Base-by-base conservation (phyloP, 2,797 vertebrate species). In the Pteropus rufus region DNA sequence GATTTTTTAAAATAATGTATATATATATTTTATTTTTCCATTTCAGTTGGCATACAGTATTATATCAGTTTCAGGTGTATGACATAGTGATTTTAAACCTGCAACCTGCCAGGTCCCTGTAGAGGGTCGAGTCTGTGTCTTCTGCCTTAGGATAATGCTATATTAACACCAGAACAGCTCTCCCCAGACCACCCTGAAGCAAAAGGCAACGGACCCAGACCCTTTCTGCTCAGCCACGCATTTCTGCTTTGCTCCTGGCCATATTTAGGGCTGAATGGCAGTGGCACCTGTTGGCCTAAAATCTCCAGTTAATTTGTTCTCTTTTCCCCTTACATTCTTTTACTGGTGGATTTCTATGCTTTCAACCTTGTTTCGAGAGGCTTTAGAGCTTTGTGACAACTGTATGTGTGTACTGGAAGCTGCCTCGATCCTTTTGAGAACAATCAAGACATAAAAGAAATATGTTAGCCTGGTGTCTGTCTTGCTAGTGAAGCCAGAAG, bases 181-280 rank as follows among this genome's bases (percentile, higher is more conserved):
- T 26, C 14, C 23, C 10, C 10, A 11, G 69, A 14, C 80, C 19
- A 15, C 12, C 0, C 4, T 0, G n/a, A 44, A 49, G 15, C 24
- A 5, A 69, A 24, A 60, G 23, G 34, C 39, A 29, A 12, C 0
- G 23, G 56, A 36, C 58, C 58, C 58, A 12, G 11, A 29, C 58
- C 10, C 24, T 26, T 39, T 18, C 0, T 1, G 9, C 49, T 36
- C n/a, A 0, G 24, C 77, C 29, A 1, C 14, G n/a, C 0, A 0
- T 7, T 60, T 29, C 73, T 12, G n/a, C 62, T 60, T 23, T 11
- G 7, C 29, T 58, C 21, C 46, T n/a, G 46, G 39, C 29, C 18
- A 7, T 60, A 46, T 0, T 34, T 4, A 24, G n/a, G 23, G 31
- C 7, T 10, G 8, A 36, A 18, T 5, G 26, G n/a, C 67, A 34